Evolutionary conservation across 2,113 vertebrate genomes (phyloP), one percentile per base, ranked within the genome.

Genomic region (Eptesicus fuscus): DNA sequence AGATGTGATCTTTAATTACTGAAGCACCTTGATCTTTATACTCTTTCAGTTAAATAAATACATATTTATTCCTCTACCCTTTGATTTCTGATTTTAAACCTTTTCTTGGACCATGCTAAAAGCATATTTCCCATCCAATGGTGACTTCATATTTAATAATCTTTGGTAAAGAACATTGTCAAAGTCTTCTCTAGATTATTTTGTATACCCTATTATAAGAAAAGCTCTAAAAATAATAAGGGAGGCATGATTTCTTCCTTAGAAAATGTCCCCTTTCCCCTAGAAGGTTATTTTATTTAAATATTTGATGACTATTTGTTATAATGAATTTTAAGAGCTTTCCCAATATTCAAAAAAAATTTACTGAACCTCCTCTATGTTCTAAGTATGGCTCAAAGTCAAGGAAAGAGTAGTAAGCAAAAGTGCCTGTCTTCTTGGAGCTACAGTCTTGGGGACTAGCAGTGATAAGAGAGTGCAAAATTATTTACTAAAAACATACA

Each of bases 241-340:
- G 61, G 16, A 86, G 53, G 40, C 20, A 73, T 90, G 32, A 87
- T 87, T 92, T 82, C 42, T 93, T 87, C 30, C 63, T 71, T 44
- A 42, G 51, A 90, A 96, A 83, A 77, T 65, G 6, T 35, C 79
- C 32, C 32, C 51, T 70, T 88, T 51, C 23, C 23, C 42, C 25
- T 88, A 76, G 56, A 14, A 95, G 73, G 51, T 69, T 71, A 74
- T 69, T 93, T 78, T 83, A 77, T 65, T 90, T 80, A 87, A 90
- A 92, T 95, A 97, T 69, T 47, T 86, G 37, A 71, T 69, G 20
- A 71, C 7, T 53, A 59, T 53, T 53, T 95, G 37, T 63, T 95
- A 93, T 42, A 89, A 94, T 71, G 13, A 92, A 88, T 96, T 93
- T 65, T 53, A 92, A 88, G 9, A 90, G 14, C 18, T 63, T 88